phyloP scores from a whole-genome alignment of 2,113 vertebrate genomes.

The Lota lota region DNA sequence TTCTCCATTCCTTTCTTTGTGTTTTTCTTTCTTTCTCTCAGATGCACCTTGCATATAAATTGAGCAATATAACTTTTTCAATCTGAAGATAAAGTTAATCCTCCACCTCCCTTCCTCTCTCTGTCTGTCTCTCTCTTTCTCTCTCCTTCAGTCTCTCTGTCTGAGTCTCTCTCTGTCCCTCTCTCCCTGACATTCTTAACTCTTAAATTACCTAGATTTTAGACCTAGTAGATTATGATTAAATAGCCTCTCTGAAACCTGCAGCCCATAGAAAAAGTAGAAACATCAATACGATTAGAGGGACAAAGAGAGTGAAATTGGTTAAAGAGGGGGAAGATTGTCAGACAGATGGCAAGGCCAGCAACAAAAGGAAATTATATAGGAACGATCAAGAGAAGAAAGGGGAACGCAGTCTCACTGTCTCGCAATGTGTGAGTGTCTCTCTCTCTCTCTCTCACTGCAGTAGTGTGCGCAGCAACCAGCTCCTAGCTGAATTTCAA shows the following conservation, averaged over 20 bases:
- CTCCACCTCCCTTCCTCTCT: neutral
- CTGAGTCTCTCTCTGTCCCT: neutral
- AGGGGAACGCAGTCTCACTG: neutral
- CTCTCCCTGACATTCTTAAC: neutral
- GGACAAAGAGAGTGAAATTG: neutral
- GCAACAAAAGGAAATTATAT: neutral
- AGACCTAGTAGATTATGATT: conserved; percentile 29
- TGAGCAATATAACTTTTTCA: no score
- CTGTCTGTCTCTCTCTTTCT: neutral
- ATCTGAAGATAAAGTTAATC: no score
- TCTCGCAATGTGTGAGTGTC: no score
- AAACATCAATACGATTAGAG: conserved; percentile 18
- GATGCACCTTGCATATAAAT: no score
- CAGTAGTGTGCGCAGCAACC: conserved; percentile 29
- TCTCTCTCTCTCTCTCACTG: conserved; percentile 3
- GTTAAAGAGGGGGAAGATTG: neutral
- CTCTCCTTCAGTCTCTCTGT: neutral
- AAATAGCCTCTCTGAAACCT: conserved; percentile 31
- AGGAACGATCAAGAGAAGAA: conserved; percentile 15
- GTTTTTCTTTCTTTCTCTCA: no score
- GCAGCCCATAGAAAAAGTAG: conserved; percentile 16
- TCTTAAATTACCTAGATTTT: conserved; percentile 9
- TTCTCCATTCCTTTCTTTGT: no score
- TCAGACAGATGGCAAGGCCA: no score
- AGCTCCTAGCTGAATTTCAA: conserved; percentile 53